Percentiles rank a stretch among this genome's conserved stretches.
These are phyloP conservation scores for Aphidius colemani DNA, from an alignment of 2,888 invertebrate genomes.

Conservation along the genomic window DNA sequence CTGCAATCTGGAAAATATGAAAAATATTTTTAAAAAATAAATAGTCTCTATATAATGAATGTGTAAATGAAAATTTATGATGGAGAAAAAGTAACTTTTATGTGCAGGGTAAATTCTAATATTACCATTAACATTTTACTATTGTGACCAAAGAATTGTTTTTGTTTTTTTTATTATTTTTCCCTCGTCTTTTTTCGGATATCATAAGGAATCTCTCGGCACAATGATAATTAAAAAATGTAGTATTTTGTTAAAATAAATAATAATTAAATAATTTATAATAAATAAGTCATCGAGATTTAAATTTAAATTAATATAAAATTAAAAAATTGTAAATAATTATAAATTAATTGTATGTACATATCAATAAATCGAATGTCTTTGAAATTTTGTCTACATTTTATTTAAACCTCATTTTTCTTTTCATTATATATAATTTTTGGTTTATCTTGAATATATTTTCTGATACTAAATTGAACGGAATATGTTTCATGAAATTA, in stretches of 20 bases:
- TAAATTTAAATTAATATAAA: conserved; percentile 36
- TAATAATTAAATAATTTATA: conserved; percentile 12
- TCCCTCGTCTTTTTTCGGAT: conserved; percentile 39
- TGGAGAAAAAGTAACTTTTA: conserved; percentile 18
- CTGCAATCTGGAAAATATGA: conserved; percentile 3
- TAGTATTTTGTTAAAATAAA: conserved; percentile 51
- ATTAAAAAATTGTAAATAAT: conserved; percentile 54
- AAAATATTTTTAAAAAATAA: conserved; percentile 11
- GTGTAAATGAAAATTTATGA: too few species aligned
- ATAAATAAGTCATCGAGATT: conserved; percentile 34
- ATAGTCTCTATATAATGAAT: neutral
- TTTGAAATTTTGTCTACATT: conserved; percentile 32
- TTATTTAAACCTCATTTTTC: conserved; percentile 2
- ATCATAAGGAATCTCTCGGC: conserved; percentile 41
- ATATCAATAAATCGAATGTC: conserved; percentile 58
- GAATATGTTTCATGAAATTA: too few species aligned
- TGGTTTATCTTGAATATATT: too few species aligned
- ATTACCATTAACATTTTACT: conserved; percentile 43
- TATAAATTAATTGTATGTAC: conserved; percentile 54
- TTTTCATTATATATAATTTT: neutral
- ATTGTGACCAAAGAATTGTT: conserved; percentile 48
- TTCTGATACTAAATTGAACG: too few species aligned
- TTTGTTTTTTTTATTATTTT: neutral
- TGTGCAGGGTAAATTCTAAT: conserved; percentile 46
- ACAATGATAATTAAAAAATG: conserved; percentile 45